Conservation (phyloP, 2,797 vertebrate species). For the Melanotaenia boesemani region DNA sequence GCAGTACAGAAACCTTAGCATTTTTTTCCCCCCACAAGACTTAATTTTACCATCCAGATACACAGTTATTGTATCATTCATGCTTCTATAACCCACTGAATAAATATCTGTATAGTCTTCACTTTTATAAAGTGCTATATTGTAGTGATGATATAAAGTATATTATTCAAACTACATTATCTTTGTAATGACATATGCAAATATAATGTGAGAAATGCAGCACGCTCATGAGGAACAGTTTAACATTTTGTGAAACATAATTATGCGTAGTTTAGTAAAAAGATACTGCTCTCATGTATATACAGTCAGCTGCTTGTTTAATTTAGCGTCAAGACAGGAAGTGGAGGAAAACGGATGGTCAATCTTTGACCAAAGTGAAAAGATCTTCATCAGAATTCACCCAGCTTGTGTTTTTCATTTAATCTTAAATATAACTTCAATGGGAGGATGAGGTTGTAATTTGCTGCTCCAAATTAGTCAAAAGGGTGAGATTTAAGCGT, state of each 20-base stretch:
- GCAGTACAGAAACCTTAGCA: slow-evolving; percentile 17
- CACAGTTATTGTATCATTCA: slow-evolving; percentile 38
- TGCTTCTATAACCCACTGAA: slow-evolving; percentile 56
- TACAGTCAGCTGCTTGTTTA: not conserved
- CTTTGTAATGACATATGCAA: slow-evolving; percentile 46
- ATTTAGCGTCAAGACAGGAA: not conserved
- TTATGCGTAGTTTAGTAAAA: not conserved
- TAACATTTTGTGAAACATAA: not conserved
- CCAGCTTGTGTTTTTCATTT: not conserved
- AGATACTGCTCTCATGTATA: not conserved
- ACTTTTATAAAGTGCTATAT: slow-evolving; percentile 77
- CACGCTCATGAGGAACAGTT: slow-evolving; percentile 13
- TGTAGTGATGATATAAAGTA: slow-evolving; percentile 28
- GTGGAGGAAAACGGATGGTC: not conserved
- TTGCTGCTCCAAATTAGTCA: not conserved
- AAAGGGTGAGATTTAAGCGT: not conserved
- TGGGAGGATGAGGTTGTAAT: not conserved
- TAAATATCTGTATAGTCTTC: slow-evolving; percentile 41
- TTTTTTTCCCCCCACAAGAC: slow-evolving; percentile 41
- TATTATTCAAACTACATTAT: slow-evolving; percentile 51
- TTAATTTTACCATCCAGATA: slow-evolving; percentile 61
- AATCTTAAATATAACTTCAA: not conserved
- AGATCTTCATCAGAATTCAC: not conserved
- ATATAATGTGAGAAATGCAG: slow-evolving; percentile 1
- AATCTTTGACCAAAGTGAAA: not conserved